phyloP scores from a whole-genome alignment of 2,888 invertebrate species.

The Nysson spinosus region DNA sequence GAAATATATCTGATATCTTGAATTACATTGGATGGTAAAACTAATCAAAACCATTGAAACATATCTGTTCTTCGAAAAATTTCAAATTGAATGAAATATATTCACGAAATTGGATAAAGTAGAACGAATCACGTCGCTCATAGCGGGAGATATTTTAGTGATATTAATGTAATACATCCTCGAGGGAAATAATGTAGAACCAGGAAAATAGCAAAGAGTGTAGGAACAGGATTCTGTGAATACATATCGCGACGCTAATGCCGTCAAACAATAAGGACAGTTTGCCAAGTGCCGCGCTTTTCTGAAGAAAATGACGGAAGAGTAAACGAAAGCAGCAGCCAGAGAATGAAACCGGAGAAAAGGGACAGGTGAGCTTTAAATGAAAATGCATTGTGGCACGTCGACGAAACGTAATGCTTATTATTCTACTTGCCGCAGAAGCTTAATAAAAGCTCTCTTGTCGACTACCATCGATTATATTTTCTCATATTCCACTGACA shows the following conservation, averaged over 20 bases:
- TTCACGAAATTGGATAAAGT: not conserved
- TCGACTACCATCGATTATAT: too few relatives aligned
- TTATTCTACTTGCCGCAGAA: not conserved
- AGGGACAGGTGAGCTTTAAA: not conserved
- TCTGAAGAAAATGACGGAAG: conserved; percentile 2
- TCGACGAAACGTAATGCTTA: not conserved
- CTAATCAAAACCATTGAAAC: not conserved
- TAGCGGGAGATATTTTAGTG: conserved; percentile 3
- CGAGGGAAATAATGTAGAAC: not conserved
- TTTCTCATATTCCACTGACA: too few relatives aligned
- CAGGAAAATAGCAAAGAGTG: not conserved
- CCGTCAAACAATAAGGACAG: conserved; percentile 14
- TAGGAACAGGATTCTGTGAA: conserved; percentile 12
- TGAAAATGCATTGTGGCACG: conserved; percentile 7
- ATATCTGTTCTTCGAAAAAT: not conserved
- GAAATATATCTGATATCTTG: too few relatives aligned
- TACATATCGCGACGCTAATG: conserved; percentile 13
- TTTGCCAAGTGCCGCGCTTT: not conserved
- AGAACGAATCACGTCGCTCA: not conserved
- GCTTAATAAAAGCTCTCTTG: not conserved
- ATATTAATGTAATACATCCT: not conserved
- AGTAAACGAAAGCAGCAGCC: conserved; percentile 1
- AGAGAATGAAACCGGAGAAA: not conserved
- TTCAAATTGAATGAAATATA: not conserved
- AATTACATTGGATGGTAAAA: not conserved